Evolutionary conservation across 2,113 vertebrate species (phyloP), one percentile per base, ranked within the genome.

Genomic region (Rhinolophus ferrumequinum): DNA sequence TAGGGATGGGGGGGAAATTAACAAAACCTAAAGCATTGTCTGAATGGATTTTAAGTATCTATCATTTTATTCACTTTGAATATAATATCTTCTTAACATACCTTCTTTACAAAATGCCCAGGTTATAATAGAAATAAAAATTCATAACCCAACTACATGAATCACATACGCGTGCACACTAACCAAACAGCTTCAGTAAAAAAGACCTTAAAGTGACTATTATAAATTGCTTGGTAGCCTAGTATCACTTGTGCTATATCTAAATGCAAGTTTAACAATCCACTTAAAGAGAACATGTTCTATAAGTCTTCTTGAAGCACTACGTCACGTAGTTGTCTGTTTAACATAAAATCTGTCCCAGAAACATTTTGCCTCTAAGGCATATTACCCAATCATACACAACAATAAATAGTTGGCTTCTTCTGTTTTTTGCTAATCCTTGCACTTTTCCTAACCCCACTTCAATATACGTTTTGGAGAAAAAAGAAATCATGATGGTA

Each of bases 41-140:
- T 96, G 64, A 97, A 94, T 91, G 69, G 56, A 28, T 96, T 95
- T 94, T 91, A 97, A 96, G 84, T 97, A 41, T 81, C 87, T 64
- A 38, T 85, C 58, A 92, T 76, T 94, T 88, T 66, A 95, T 84
- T 88, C 69, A 86, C 72, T 81, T 95, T 94, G 52, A 77, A 64
- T 95, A 62, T 47, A 82, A 69, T 56, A 70, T 67, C 81, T 80
- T 79, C 54, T 88, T 83, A 70, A 38, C 13, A 47, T 87, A 60
- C 3, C 16, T 77, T 79, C 58, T 95, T 90, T 95, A 76, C 88
- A 94, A 38, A 73, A 64, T 84, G 33, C 22, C 8, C 33, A 84
- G n/a, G 38, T 86, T 76, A 88, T 35, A 96, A 70, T 0, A 52
- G n/a, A 96, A 93, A 81, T 92, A 77, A 91, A 94, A 96, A 72